Evolutionary conservation across 1,140 invertebrate species (phyloP).

Genomic region (Stegodyphus dumicola): DNA sequence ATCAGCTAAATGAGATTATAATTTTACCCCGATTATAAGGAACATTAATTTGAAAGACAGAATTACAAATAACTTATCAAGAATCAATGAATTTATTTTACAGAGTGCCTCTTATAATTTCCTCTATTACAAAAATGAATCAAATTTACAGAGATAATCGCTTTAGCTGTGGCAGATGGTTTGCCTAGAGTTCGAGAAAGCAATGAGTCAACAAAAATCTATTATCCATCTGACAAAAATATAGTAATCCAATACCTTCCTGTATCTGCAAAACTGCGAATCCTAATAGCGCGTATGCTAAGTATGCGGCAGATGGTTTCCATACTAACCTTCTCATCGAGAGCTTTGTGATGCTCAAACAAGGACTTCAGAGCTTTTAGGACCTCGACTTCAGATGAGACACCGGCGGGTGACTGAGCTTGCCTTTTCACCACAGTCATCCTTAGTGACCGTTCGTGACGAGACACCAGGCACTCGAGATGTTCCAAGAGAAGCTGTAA

Average conservation of each 20-base stretch:
- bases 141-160: no score
- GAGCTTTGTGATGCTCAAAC: slow-evolving; percentile 99
- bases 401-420: slow-evolving; percentile 94
- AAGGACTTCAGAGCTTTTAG: slow-evolving; percentile 98
- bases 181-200: no score
- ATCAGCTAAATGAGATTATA: no score
- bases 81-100: no score
- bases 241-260: not conserved
- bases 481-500: slow-evolving; percentile 95
- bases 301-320: not conserved
- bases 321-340: slow-evolving; percentile 93
- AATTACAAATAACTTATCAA: no score
- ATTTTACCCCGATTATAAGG: no score
- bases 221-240: not conserved
- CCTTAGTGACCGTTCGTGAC: slow-evolving; percentile 97
- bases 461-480: slow-evolving; percentile 97
- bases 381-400: slow-evolving; percentile 99
- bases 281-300: not conserved
- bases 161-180: no score
- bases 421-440: slow-evolving; percentile 99
- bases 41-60: no score
- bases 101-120: no score
- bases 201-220: no score
- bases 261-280: not conserved
- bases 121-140: no score